Conservation (phyloP, 2,113 vertebrate species). For the Pygoscelis antarcticus region DNA sequence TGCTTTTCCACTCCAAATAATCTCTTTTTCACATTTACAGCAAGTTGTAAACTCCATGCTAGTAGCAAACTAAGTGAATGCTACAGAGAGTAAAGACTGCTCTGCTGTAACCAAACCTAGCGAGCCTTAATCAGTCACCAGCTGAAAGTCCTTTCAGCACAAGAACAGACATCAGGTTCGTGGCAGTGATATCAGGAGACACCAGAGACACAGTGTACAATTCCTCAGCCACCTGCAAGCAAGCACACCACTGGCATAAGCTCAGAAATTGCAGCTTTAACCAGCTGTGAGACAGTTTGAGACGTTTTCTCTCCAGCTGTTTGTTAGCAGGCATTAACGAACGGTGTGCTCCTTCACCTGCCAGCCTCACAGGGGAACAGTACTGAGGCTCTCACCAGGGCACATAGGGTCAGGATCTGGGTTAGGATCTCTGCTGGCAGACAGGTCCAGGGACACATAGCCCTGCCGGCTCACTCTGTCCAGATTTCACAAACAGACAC, state of each 20-base stretch:
- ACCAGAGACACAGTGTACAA: rapidly evolving
- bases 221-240: not conserved
- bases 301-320: not conserved
- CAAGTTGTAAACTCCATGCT: not conserved
- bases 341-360: not conserved
- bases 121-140: rapidly evolving
- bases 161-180: not conserved
- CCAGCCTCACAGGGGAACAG: not conserved
- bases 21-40: not conserved
- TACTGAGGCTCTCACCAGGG: rapidly evolving
- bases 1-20: not conserved
- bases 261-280: not conserved
- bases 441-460: rapidly evolving
- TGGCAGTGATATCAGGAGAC: not conserved
- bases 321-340: not conserved
- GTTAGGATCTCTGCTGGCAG: not conserved
- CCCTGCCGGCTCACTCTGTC: not conserved
- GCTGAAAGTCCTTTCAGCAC: not conserved
- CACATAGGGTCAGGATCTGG: rapidly evolving
- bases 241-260: not conserved
- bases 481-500: rapidly evolving
- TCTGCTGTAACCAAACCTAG: not conserved
- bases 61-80: not conserved
- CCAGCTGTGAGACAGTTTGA: not conserved
- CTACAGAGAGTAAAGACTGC: not conserved